Evolutionary conservation across 2,797 vertebrate species (phyloP).

Genomic region (Centroberyx gerrardi): DNA sequence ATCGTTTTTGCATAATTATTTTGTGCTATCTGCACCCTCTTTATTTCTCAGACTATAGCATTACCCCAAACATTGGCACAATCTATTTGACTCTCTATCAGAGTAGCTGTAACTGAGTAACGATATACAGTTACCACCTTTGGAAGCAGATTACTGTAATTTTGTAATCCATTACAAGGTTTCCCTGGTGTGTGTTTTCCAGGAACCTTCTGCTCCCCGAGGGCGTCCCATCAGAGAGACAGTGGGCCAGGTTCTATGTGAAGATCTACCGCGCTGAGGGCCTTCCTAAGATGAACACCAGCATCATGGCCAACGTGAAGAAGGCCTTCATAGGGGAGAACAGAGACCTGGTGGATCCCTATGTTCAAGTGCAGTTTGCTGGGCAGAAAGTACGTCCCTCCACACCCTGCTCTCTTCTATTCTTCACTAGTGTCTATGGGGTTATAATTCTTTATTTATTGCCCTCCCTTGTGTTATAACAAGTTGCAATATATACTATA

Average conservation of each 20-base stretch:
- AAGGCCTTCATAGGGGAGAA: conserved; percentile 97
- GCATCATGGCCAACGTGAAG: conserved; percentile 98
- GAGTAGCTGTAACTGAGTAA: no score
- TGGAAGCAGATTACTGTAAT: neutral
- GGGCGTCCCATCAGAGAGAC: conserved; percentile 93
- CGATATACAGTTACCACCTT: neutral
- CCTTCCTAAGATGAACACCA: conserved; percentile 98
- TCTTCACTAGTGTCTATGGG: neutral
- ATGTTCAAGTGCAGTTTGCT: conserved; percentile 95
- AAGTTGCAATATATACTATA: neutral
- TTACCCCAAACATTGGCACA: no score
- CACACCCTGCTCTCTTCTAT: neutral
- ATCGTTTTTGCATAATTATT: no score
- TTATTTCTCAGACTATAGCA: no score
- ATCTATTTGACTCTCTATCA: no score
- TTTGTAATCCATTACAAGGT: neutral
- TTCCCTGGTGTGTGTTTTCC: conserved; percentile 14
- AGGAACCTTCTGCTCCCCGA: conserved; percentile 97
- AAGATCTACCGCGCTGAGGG: conserved; percentile 96
- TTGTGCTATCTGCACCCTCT: neutral
- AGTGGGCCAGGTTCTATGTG: conserved; percentile 96
- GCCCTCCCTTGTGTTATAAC: neutral
- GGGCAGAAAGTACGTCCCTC: conserved; percentile 92
- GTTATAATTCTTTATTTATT: neutral
- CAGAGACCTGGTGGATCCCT: conserved; percentile 97